phyloP scores from a whole-genome alignment of 2,888 invertebrate species.

The Drosophila aldrichi region DNA sequence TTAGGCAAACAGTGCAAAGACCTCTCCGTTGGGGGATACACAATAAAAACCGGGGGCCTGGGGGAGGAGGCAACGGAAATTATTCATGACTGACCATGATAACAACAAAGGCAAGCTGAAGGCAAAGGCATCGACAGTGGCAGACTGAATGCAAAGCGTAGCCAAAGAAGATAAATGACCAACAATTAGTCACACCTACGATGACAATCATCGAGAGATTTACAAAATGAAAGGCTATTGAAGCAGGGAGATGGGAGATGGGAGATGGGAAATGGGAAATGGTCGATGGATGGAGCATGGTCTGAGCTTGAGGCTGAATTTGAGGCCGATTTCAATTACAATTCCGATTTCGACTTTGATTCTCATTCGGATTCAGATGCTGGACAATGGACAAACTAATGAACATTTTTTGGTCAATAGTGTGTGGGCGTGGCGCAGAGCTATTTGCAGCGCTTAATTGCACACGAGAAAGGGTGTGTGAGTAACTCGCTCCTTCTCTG shows the following conservation, averaged over 20 bases:
- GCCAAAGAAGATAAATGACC: conserved; percentile 75
- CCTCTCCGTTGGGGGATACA: conserved; percentile 1
- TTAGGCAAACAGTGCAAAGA: conserved; percentile 41
- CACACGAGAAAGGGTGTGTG: conserved; percentile 23
- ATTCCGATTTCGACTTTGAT: conserved; percentile 28
- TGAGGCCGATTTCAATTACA: conserved; percentile 21
- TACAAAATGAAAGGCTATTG: conserved; percentile 48
- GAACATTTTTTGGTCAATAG: conserved; percentile 51
- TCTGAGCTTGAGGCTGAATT: background rate
- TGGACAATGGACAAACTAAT: conserved; percentile 72
- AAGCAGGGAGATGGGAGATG: background rate
- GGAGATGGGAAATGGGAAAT: conserved; percentile 1
- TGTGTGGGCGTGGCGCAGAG: conserved; percentile 35
- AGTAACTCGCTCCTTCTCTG: background rate
- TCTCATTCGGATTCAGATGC: conserved; percentile 23
- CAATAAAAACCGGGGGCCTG: background rate
- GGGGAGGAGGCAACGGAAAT: conserved; percentile 59
- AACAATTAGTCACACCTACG: conserved; percentile 81
- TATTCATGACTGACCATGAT: conserved; percentile 61
- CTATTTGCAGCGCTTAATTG: conserved; percentile 54
- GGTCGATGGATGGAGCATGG: background rate
- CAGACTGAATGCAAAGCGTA: conserved; percentile 8
- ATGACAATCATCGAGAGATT: conserved; percentile 78
- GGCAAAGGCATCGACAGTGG: conserved; percentile 17
- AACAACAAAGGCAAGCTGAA: conserved; percentile 15